Conservation (phyloP, 2,888 invertebrate species). For the Stenurella melanura region DNA sequence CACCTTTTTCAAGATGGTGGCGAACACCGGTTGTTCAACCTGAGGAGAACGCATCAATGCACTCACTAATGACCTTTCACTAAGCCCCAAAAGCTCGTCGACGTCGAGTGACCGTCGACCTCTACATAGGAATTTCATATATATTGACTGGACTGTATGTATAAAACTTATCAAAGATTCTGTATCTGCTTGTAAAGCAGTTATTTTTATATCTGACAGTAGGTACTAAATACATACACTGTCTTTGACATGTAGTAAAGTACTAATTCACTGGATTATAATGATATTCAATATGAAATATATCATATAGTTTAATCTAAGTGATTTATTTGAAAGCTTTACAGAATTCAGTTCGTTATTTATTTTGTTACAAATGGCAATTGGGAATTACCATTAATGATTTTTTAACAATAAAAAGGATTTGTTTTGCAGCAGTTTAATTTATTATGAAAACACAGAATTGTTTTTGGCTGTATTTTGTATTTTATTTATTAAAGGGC, state of each 20-base stretch:
- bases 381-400: conserved; percentile 22
- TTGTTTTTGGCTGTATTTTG: background rate
- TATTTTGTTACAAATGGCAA: conserved; percentile 21
- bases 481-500: background rate
- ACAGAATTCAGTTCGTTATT: conserved; percentile 15
- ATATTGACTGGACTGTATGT: too few relatives aligned
- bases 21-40: too few relatives aligned
- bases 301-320: conserved; percentile 20
- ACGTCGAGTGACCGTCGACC: too few relatives aligned
- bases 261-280: conserved; percentile 14
- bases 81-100: too few relatives aligned
- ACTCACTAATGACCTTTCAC: too few relatives aligned
- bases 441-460: background rate
- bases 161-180: too few relatives aligned
- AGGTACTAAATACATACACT: too few relatives aligned
- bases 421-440: conserved; percentile 12
- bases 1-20: too few relatives aligned
- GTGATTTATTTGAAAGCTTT: conserved; percentile 24
- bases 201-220: too few relatives aligned
- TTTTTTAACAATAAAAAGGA: conserved; percentile 19
- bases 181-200: too few relatives aligned
- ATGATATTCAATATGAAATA: conserved; percentile 5
- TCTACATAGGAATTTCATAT: too few relatives aligned
- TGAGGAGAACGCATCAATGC: too few relatives aligned
- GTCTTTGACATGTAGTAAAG: conserved; percentile 1